Percentiles rank a stretch among this genome's conserved stretches.
Evolutionary conservation across 2,113 vertebrate species (phyloP).

Genomic region (Indicator maculatus): DNA sequence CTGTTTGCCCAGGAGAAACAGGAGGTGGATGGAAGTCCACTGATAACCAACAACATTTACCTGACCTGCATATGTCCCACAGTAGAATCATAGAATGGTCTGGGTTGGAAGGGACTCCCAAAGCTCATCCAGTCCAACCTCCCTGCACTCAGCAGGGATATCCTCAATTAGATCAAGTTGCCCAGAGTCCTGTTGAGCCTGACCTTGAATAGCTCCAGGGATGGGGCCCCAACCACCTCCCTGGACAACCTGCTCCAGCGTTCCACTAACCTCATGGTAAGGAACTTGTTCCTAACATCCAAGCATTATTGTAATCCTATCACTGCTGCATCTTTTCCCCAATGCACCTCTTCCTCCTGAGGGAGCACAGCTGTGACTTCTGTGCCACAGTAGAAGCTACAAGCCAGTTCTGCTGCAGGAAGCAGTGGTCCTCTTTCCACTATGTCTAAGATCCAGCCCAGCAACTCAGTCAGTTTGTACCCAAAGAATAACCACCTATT

Average conservation of each 20-base stretch:
- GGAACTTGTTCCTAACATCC: no score
- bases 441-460: background rate
- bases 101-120: no score
- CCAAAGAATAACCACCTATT: background rate
- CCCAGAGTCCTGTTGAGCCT: no score
- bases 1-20: background rate
- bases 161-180: no score
- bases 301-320: background rate
- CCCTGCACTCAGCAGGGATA: no score
- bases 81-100: no score
- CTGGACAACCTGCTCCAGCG: no score
- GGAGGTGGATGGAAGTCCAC: background rate
- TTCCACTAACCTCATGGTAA: no score
- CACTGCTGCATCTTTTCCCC: background rate
- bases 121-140: no score
- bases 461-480: background rate
- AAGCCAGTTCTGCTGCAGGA: background rate
- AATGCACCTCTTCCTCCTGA: background rate
- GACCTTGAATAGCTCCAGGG: no score
- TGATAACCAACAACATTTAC: background rate
- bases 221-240: no score
- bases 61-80: background rate
- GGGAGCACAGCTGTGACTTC: background rate
- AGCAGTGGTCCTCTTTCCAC: background rate
- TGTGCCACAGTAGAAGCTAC: background rate